These are phyloP conservation scores for Tupiocoris notatus DNA, from an alignment of 2,888 invertebrate species.

Conservation along the genomic window DNA sequence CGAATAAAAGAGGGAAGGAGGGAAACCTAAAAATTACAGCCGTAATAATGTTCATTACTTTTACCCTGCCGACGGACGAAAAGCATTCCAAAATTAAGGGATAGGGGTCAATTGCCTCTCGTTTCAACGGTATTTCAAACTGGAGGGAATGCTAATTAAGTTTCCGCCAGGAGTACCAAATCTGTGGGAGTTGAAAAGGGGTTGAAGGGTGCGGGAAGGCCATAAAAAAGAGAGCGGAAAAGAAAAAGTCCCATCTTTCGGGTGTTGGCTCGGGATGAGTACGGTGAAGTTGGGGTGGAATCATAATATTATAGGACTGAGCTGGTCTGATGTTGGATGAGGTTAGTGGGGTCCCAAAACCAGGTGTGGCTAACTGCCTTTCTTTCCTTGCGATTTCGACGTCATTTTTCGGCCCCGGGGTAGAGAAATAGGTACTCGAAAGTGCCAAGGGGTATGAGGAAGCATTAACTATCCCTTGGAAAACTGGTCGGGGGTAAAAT, in stretches of 20 bases:
- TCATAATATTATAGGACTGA: background rate
- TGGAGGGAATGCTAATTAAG: conserved; percentile 6
- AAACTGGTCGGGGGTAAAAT: background rate
- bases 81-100: background rate
- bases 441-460: background rate
- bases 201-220: background rate
- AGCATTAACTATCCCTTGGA: background rate
- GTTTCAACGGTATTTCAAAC: conserved; percentile 9
- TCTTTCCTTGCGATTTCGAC: background rate
- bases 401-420: background rate
- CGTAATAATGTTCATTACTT: background rate
- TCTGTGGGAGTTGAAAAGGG: background rate
- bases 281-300: background rate
- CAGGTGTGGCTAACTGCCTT: conserved; percentile 8
- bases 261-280: too few species aligned
- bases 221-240: background rate
- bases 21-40: background rate
- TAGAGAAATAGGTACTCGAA: background rate
- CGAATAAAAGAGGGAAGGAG: background rate
- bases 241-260: background rate
- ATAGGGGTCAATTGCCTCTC: background rate
- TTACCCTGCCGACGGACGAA: background rate
- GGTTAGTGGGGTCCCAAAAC: background rate
- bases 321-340: background rate
- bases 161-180: conserved; percentile 2